A percentile compares a stretch with the other conserved stretches of the same genome.
phyloP scores from a whole-genome alignment of 2,888 invertebrate species.

The Harmothoe impar region DNA sequence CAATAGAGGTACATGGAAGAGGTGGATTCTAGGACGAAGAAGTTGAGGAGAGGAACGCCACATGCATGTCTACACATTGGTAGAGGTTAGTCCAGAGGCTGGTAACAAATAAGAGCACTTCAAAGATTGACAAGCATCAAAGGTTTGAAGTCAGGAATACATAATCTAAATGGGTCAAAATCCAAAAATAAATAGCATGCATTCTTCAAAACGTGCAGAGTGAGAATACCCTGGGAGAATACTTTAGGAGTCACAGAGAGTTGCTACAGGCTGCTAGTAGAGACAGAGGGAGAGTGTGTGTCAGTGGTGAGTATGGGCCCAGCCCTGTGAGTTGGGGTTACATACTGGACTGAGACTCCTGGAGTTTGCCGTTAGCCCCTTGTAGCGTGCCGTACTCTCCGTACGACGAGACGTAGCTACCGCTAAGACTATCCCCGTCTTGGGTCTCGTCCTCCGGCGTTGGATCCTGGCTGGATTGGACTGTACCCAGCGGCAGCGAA shows the following conservation, averaged over 20 bases:
- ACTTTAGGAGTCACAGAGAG: background rate
- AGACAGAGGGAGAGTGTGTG: background rate
- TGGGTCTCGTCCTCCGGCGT: conserved; percentile 43
- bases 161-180: background rate
- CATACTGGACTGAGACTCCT: conserved; percentile 67
- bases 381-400: conserved; percentile 33
- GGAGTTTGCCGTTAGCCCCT: conserved; percentile 42
- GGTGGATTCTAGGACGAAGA: no score
- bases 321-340: background rate
- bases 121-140: no score
- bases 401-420: conserved; percentile 62
- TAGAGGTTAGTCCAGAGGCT: no score
- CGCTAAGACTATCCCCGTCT: conserved; percentile 62
- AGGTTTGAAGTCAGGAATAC: no score
- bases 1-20: no score
- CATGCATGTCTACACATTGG: no score
- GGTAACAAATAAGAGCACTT: no score
- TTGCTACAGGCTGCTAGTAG: background rate
- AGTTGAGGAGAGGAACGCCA: no score
- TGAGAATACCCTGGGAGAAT: no score
- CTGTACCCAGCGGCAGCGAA: conserved; percentile 5
- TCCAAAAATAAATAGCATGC: background rate
- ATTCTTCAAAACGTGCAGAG: background rate
- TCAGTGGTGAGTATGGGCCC: background rate
- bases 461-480: background rate